Evolutionary conservation across 2,888 invertebrate genomes (phyloP), one percentile per base, ranked within the genome.

Genomic region (Diachrysia chrysitis): DNA sequence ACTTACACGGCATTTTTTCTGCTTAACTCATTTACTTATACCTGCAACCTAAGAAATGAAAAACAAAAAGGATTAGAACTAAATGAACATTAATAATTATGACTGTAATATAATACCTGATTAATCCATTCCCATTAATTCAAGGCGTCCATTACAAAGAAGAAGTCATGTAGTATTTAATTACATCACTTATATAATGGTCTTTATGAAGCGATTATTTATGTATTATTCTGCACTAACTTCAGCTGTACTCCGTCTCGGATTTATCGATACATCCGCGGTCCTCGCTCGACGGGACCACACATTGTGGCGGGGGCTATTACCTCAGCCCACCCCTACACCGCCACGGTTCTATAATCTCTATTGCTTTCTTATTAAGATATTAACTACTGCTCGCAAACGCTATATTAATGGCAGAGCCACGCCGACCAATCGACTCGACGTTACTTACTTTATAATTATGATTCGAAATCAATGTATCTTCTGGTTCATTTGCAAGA

Each of bases 321-420:
- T 88, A 89, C 69, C 83, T 80, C 75, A 82, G 90, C 87, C 91
- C 92, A 91, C 92, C 91, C 80, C 87, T 74, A 79, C 84, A 82
- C 84, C 67, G 77, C 83, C 83, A 81, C 78, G 82, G 84, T 84
- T 84, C 84, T 83, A 85, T 91, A 92, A 92, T 92, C 91, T 90
- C 89, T 90, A 93, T 92, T 91, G 90, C 90, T 89, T 93, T 93
- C 92, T 91, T 94, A 95, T 94, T 94, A 94, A 93, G 94, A 94
- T 89, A 91, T 94, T 93, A 93, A 93, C 92, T 92, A 90, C 91
- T 81, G 86, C 85, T 84, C 83, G 86, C 90, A 90, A 92, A 92
- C 87, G 90, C 82, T 79, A 82, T 91, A 81, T 92, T 93, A 91
- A 93, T 92, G 77, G 87, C 79, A 73, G 70, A 61, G 59, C 56